Percentiles rank a stretch among this genome's conserved stretches.
Conservation (phyloP, 2,888 invertebrate genomes). For the Tortricodes alternella region DNA sequence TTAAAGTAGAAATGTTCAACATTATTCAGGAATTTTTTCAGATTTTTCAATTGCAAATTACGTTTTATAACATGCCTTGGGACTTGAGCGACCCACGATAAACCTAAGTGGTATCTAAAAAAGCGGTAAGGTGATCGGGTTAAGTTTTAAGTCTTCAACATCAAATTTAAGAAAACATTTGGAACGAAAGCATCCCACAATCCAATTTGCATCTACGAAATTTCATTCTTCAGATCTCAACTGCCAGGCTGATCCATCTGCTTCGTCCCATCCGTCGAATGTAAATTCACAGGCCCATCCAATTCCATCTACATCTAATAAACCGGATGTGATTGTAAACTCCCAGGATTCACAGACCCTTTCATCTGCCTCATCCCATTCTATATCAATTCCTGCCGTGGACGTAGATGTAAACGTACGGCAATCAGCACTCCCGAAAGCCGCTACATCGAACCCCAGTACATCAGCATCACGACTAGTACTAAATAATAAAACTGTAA, state of each 20-base stretch:
- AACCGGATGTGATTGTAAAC: background rate
- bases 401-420: background rate
- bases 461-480: background rate
- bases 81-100: no score
- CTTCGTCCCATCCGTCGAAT: background rate
- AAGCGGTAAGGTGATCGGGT: no score
- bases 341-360: background rate
- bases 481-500: background rate
- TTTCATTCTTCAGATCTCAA: conserved; percentile 5
- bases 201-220: conserved; percentile 26
- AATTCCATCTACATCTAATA: background rate
- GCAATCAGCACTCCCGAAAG: background rate
- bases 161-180: background rate
- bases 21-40: no score
- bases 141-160: background rate
- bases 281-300: background rate
- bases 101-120: no score
- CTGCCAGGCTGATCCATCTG: background rate
- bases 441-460: background rate
- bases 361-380: background rate
- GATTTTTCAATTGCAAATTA: no score
- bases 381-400: background rate
- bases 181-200: conserved; percentile 27
- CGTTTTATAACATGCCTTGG: no score
- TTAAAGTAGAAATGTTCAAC: no score